Percentiles rank a stretch among this genome's conserved stretches.
Conservation (phyloP, 1,140 invertebrate species). For the Gerris buenoi region DNA sequence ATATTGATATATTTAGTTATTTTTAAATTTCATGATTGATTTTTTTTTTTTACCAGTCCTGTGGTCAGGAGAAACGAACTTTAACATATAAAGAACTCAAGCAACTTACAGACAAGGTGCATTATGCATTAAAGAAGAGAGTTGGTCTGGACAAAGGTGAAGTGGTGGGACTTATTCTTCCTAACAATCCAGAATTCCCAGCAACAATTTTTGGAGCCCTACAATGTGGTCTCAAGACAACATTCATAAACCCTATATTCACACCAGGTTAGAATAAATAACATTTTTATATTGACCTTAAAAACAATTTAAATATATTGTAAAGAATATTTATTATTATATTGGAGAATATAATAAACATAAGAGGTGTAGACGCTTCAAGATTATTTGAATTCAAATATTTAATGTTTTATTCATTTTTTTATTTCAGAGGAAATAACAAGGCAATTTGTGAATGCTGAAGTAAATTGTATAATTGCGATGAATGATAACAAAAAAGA, state of each 20-base stretch:
- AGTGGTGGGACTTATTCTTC: not conserved
- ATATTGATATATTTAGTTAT: no score
- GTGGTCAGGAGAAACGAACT: not conserved
- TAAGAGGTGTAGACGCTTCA: no score
- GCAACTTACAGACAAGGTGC: not conserved
- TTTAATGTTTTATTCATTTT: not conserved
- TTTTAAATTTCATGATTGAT: no score
- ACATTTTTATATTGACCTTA: no score
- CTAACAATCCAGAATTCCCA: not conserved
- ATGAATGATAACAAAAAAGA: not conserved
- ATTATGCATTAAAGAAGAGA: not conserved
- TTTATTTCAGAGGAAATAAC: not conserved
- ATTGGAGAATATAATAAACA: no score
- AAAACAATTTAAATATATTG: no score
- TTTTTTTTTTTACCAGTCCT: not conserved
- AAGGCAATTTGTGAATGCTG: not conserved
- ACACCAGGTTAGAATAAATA: not conserved
- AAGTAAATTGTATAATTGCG: not conserved
- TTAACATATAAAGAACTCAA: not conserved
- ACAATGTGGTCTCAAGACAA: not conserved
- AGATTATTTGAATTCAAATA: no score
- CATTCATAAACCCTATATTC: slow-evolving; percentile 1
- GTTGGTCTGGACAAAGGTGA: not conserved
- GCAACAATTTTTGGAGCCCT: not conserved
- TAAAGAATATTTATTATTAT: no score